Evolutionary conservation across 2,888 invertebrate species (phyloP), one percentile per base, ranked within the genome.

Genomic region (Peribatodes rhomboidaria): DNA sequence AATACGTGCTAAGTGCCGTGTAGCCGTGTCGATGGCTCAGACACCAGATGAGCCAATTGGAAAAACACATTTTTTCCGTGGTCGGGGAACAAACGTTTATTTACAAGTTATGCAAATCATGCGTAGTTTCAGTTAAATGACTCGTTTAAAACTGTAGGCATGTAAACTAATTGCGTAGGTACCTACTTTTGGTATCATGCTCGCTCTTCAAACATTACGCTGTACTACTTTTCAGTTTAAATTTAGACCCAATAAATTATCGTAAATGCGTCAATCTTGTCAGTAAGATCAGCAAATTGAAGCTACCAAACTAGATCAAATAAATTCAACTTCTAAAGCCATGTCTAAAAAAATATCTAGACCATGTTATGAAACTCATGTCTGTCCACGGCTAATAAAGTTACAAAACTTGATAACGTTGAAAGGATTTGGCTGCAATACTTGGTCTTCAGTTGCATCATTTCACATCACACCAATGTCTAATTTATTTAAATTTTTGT

Each of bases 1-100:
- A 83, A 83, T 68, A 73, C 73, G 77, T 82, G 81, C 74, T 77
- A 75, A 79, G 67, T 76, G 72, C 35, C 61, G 55, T 59, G 56
- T 49, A 55, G 22, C 7, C 49, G 16, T 11, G 35, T 33, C 20
- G 42, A 39, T 47, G 41, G 53, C 18, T 22, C 44, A 14, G 49
- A 13, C 37, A 20, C 11, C 6, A 37, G 27, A 55, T 64, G 41
- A 50, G 33, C 31, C 37, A 42, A 18, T 22, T 18, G 20, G 58
- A 49, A 54, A 64, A 64, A 64, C 42, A 44, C 50, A 33, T n/a
- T 33, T 61, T 54, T 61, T 55, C 44, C 44, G 35, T 41, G 20
- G 22, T 10, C 13, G 11, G 14, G 20, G 6, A 16, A 49, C 11
- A 27, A 27, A n/a, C n/a, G n/a, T n/a, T n/a, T n/a, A n/a, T 6